Percentiles rank a stretch among this genome's conserved stretches.
Conservation (phyloP, 1,140 invertebrate genomes). For the Leptinotarsa undecemlineata region DNA sequence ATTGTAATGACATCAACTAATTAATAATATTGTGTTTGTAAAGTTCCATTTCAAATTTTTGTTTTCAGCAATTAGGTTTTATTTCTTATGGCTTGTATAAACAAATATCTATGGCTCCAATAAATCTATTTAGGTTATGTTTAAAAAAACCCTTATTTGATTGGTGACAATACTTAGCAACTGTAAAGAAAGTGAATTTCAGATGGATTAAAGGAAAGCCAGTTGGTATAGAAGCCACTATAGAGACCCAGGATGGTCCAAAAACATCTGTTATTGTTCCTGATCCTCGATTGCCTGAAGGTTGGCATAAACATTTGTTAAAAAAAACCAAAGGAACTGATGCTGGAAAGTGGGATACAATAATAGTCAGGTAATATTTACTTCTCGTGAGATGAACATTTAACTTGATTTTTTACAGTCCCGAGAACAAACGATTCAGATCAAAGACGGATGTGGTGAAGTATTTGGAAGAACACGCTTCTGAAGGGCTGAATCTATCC, state of each 20-base stretch:
- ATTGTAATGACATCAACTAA: too few relatives aligned
- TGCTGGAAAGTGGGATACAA: slow-evolving; percentile 80
- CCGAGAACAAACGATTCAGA: slow-evolving; percentile 64
- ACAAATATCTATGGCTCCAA: too few relatives aligned
- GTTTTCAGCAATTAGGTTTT: too few relatives aligned
- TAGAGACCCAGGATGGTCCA: slow-evolving; percentile 55
- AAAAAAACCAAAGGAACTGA: slow-evolving; percentile 68
- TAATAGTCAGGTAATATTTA: slow-evolving; percentile 66
- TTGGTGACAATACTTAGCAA: too few relatives aligned
- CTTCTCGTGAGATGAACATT: neutral
- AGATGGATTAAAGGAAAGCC: slow-evolving; percentile 68
- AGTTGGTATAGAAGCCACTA: slow-evolving; percentile 60
- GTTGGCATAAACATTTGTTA: slow-evolving; percentile 78
- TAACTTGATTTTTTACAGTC: slow-evolving; percentile 54
- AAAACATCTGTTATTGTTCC: slow-evolving; percentile 69
- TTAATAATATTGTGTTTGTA: too few relatives aligned
- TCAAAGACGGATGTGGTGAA: slow-evolving; percentile 63
- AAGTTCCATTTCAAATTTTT: too few relatives aligned
- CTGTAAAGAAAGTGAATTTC: slow-evolving; percentile 44
- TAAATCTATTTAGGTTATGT: too few relatives aligned
- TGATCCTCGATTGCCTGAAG: slow-evolving; percentile 70
- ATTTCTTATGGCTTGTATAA: too few relatives aligned
- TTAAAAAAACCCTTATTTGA: too few relatives aligned
- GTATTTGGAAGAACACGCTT: slow-evolving; percentile 59
- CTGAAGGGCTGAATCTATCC: slow-evolving; percentile 59